Evolutionary conservation across 2,113 vertebrate genomes (phyloP).

Genomic region (Cranoglanis bouderius): DNA sequence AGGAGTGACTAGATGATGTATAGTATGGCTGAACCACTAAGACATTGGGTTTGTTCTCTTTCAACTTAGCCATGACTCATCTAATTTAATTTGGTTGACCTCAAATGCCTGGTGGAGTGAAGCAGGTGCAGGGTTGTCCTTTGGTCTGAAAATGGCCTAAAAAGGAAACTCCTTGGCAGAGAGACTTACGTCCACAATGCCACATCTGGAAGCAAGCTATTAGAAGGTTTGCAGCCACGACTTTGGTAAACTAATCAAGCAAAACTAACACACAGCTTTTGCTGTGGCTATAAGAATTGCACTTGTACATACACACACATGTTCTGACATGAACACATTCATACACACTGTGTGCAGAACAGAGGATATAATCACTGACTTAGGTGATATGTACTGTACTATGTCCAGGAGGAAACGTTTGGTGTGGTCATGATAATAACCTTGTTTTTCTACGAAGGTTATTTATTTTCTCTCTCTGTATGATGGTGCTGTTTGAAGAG

Average conservation of each 20-base stretch:
- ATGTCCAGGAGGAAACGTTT: constrained; percentile 57
- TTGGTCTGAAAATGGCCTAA: constrained; percentile 29
- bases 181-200: constrained; percentile 16
- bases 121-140: constrained; percentile 45
- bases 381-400: constrained; percentile 62
- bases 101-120: constrained; percentile 40
- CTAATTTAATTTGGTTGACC: constrained; percentile 48
- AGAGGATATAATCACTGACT: constrained; percentile 69
- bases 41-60: constrained; percentile 32
- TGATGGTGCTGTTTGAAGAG: constrained; percentile 59
- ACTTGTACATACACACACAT: constrained; percentile 62
- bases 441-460: constrained; percentile 58
- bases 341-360: constrained; percentile 44
- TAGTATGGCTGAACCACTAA: constrained; percentile 20
- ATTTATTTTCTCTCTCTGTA: constrained; percentile 60
- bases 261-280: constrained; percentile 45
- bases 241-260: constrained; percentile 45
- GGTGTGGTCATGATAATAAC: constrained; percentile 66
- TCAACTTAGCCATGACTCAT: constrained; percentile 45
- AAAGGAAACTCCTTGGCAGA: constrained; percentile 32
- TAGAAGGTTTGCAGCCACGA: constrained; percentile 42
- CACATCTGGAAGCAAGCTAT: constrained; percentile 37
- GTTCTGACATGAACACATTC: constrained; percentile 40
- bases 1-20: constrained; percentile 32
- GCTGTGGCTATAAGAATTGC: constrained; percentile 42